A percentile compares a stretch with the other conserved stretches of the same genome.
phyloP scores from a whole-genome alignment of 2,113 vertebrate genomes.

The Dicaeum eximium region DNA sequence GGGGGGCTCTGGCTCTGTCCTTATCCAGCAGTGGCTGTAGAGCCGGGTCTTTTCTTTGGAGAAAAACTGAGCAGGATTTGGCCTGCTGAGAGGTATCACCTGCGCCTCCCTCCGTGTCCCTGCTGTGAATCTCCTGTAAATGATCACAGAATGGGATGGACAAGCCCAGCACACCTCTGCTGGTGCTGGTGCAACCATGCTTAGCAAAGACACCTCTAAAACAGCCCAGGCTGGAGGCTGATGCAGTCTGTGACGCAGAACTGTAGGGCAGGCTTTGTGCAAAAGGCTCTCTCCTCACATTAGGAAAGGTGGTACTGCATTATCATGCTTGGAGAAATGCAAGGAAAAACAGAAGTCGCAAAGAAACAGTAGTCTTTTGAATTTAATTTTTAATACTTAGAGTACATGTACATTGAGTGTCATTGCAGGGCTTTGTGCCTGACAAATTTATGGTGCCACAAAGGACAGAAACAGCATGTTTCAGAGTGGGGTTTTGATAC shows the following conservation, averaged over 20 bases:
- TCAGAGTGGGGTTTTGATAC: neutral
- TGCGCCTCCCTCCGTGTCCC: neutral
- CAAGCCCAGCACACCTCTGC: neutral
- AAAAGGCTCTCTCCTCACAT: rapidly evolving
- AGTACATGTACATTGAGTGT: neutral
- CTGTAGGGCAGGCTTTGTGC: neutral
- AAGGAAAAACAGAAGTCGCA: neutral
- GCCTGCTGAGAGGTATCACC: neutral
- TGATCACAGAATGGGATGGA: neutral
- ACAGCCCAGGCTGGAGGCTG: neutral
- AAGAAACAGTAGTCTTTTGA: neutral
- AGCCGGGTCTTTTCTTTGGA: neutral
- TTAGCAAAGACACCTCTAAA: neutral
- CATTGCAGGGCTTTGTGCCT: neutral
- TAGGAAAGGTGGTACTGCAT: neutral
- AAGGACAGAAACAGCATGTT: neutral
- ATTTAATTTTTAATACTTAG: neutral
- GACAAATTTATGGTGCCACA: neutral
- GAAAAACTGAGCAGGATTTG: neutral
- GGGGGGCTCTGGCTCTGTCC: neutral
- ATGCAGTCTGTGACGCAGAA: neutral
- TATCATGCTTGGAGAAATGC: neutral
- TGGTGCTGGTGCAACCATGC: neutral
- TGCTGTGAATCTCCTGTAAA: neutral
- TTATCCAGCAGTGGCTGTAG: neutral